Percentiles rank a stretch among this genome's conserved stretches.
These are phyloP conservation scores for Labeo calbasu DNA, from an alignment of 2,797 vertebrate genomes.

Conservation along the genomic window DNA sequence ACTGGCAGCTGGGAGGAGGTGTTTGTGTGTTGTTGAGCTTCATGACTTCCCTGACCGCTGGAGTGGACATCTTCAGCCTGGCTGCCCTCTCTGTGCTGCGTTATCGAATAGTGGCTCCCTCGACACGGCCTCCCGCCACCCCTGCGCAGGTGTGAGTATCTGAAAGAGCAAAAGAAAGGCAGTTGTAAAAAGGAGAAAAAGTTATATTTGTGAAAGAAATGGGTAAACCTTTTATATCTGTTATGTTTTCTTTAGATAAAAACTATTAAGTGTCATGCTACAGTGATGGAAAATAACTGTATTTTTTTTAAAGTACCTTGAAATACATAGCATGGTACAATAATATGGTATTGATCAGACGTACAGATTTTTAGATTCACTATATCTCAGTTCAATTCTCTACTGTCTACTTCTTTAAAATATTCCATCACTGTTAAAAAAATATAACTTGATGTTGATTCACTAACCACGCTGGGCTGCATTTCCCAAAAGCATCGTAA, in stretches of 20 bases:
- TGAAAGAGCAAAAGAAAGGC: neutral
- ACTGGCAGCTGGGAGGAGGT: conserved; percentile 71
- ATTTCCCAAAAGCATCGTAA: conserved; percentile 1
- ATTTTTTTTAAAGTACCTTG: too few relatives aligned
- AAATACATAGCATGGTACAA: neutral
- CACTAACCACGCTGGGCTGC: neutral
- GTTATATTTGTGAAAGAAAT: neutral
- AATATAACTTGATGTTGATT: neutral
- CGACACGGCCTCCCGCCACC: conserved; percentile 58
- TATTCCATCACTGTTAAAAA: neutral
- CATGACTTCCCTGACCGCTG: conserved; percentile 74
- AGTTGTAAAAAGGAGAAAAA: neutral
- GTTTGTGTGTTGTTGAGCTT: conserved; percentile 75
- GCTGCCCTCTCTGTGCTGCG: conserved; percentile 72
- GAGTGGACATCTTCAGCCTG: conserved; percentile 76
- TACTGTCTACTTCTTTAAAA: neutral
- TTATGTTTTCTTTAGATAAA: neutral
- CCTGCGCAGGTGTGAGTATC: conserved; percentile 71
- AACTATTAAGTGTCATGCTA: neutral
- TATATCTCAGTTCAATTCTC: too few relatives aligned
- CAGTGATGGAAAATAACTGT: neutral
- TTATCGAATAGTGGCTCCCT: conserved; percentile 69
- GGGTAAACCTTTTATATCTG: neutral
- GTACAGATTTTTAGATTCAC: neutral
- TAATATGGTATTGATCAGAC: neutral